Percentiles rank a stretch among this genome's conserved stretches.
Evolutionary conservation across 1,140 invertebrate genomes (phyloP).

Genomic region (Drosophila truncata): DNA sequence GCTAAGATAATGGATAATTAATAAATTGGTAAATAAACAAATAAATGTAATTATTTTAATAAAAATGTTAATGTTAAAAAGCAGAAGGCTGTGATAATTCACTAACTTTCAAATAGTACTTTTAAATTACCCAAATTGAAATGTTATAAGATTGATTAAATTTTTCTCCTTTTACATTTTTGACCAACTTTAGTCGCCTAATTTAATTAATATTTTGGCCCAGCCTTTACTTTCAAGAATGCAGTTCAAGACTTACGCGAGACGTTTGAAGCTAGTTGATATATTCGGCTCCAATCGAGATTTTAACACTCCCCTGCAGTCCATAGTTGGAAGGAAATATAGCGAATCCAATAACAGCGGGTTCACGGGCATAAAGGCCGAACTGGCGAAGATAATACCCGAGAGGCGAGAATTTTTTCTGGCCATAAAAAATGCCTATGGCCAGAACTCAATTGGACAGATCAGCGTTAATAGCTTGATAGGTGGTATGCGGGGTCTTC

Average conservation of each 20-base stretch:
- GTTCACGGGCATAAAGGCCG: slow-evolving; percentile 14
- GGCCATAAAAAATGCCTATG: slow-evolving; percentile 37
- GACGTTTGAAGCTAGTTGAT: neutral
- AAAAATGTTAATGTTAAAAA: too few relatives aligned
- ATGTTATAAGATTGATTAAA: neutral
- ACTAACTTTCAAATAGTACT: too few relatives aligned
- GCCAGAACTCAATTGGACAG: slow-evolving; percentile 33
- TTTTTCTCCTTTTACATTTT: neutral
- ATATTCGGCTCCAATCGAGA: neutral
- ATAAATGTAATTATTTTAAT: too few relatives aligned
- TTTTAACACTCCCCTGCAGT: neutral
- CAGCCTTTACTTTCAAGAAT: neutral
- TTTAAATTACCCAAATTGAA: neutral
- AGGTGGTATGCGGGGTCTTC: slow-evolving; percentile 98
- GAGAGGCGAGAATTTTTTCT: slow-evolving; percentile 43
- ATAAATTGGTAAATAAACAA: too few relatives aligned
- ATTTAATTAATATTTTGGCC: neutral
- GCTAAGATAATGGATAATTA: too few relatives aligned
- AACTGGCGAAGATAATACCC: slow-evolving; percentile 35
- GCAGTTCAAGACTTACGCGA: neutral
- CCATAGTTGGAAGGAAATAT: neutral
- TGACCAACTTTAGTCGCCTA: neutral
- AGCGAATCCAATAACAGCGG: neutral
- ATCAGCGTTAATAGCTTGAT: slow-evolving; percentile 88
- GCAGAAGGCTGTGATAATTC: slow-evolving; percentile 1